Percentiles rank a stretch among this genome's conserved stretches.
Conservation (phyloP, 2,113 vertebrate genomes). For the human (Homo sapiens) region GRCh38 chr5:21040501-21041000, state of each 20-base stretch:
- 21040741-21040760: not conserved
- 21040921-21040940: not conserved
- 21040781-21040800: not conserved
- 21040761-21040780: not conserved
- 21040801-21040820: not conserved
- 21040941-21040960: not conserved
- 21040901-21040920: not conserved
- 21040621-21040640: not conserved
- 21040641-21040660: not conserved
- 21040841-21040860: not conserved
- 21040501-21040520: not conserved
- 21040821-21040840: not conserved
- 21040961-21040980: not conserved
- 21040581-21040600: not conserved
- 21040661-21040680: not conserved
- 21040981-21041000: not conserved
- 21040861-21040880: not conserved
- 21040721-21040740: not conserved
- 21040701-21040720: not conserved
- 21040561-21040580: not conserved
- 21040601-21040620: constrained; percentile 6
- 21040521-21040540: not conserved
- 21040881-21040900: not conserved
- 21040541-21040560: not conserved
- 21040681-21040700: not conserved